Conservation (phyloP, 2,797 vertebrate species). For the Mus minutoides region DNA sequence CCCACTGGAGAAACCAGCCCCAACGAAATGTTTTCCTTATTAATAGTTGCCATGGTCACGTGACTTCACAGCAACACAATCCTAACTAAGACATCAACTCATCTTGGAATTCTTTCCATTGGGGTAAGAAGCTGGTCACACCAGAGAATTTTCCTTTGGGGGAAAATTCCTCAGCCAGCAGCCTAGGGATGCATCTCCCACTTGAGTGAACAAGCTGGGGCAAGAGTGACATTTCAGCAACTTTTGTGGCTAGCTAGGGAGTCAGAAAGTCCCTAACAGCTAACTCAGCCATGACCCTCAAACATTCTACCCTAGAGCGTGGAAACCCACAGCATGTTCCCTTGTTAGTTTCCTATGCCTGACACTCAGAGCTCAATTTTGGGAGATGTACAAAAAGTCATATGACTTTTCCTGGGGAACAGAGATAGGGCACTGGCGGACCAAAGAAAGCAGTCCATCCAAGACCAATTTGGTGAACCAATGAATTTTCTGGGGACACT, state of each 20-base stretch:
- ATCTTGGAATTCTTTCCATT: neutral
- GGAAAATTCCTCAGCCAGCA: neutral
- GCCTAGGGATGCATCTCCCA: neutral
- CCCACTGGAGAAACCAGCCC: neutral
- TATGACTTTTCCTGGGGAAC: neutral
- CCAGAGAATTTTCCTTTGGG: neutral
- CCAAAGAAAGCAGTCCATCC: neutral
- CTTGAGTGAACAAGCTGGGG: neutral
- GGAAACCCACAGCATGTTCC: neutral
- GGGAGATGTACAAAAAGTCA: neutral
- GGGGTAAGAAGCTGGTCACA: neutral
- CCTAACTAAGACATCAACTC: neutral
- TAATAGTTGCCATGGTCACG: neutral
- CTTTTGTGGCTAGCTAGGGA: neutral
- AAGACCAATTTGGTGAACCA: neutral
- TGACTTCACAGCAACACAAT: neutral
- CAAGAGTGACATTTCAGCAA: slow-evolving; percentile 22
- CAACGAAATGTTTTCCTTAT: neutral
- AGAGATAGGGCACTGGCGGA: neutral
- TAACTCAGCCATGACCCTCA: neutral
- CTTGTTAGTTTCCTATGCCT: neutral
- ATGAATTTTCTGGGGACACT: neutral
- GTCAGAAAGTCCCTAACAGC: neutral
- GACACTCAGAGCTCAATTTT: neutral
- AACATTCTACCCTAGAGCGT: neutral